Percentiles rank a stretch among this genome's conserved stretches.
Conservation (phyloP, 2,888 invertebrate species). For the Temnothorax unifasciatus region DNA sequence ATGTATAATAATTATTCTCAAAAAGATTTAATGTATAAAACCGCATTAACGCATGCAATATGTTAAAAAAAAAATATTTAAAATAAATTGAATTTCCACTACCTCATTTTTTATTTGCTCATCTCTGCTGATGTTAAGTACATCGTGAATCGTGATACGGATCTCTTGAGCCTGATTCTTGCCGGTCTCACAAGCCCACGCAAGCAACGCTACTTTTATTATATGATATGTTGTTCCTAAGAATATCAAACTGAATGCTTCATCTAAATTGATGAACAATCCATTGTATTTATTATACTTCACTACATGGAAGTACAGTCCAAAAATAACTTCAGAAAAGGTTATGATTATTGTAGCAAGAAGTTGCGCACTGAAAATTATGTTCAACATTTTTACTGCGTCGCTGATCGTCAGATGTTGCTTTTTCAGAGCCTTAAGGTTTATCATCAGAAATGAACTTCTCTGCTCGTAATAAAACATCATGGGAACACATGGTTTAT, state of each 20-base stretch:
- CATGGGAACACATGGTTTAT: no score
- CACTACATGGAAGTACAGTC: not conserved
- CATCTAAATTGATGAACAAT: no score
- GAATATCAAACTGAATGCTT: no score
- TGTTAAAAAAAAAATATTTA: not conserved
- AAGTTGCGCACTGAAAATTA: no score
- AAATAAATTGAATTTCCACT: not conserved
- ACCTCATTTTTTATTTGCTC: not conserved
- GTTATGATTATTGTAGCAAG: no score
- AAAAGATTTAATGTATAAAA: not conserved
- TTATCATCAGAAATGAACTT: no score
- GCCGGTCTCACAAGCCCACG: not conserved
- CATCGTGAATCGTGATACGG: not conserved
- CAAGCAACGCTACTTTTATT: not conserved
- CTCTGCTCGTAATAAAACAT: no score
- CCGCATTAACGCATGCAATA: not conserved
- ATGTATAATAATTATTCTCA: not conserved
- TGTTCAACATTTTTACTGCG: no score
- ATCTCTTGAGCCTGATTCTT: not conserved
- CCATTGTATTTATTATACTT: no score
- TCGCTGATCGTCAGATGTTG: no score
- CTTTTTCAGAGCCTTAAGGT: no score
- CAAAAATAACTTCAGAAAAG: not conserved
- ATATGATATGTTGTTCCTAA: not conserved
- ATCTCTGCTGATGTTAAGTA: not conserved